These are phyloP conservation scores for Bergia sp. DNA, from an alignment of 92 coral and sea anemone species.

Conservation along the genomic window DNA sequence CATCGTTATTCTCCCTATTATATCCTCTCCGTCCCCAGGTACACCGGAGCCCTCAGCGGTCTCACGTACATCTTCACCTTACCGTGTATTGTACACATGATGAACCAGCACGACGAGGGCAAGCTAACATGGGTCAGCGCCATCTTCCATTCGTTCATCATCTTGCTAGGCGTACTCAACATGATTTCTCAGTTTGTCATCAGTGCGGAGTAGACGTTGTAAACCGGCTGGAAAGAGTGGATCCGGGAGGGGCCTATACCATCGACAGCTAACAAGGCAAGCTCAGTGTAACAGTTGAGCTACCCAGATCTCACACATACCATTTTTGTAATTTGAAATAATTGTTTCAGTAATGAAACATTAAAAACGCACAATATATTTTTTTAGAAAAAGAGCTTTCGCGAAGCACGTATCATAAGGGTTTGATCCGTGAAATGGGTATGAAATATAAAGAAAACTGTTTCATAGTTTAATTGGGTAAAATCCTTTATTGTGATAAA, in stretches of 20 bases:
- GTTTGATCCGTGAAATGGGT: no score
- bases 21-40: slow-evolving; percentile 53
- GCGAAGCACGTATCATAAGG: no score
- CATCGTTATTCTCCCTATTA: background rate
- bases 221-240: background rate
- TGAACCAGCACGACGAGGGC: slow-evolving; percentile 57
- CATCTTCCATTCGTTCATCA: slow-evolving; percentile 70
- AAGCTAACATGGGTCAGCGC: slow-evolving; percentile 62
- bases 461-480: no score
- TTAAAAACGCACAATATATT: no score
- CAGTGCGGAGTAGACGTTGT: slow-evolving; percentile 16
- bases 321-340: background rate
- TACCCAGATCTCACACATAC: background rate
- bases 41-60: slow-evolving; percentile 90
- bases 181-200: slow-evolving; percentile 82
- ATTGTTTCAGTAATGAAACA: no score
- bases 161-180: slow-evolving; percentile 79
- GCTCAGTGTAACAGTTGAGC: background rate
- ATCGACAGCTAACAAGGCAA: background rate
- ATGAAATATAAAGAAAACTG: no score
- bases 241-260: background rate
- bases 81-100: slow-evolving; percentile 86
- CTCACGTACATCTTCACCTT: slow-evolving; percentile 90
- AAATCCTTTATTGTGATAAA: no score
- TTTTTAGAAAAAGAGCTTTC: no score